These are phyloP conservation scores for Sebastes hubbsi DNA, from an alignment of 2,797 vertebrate species.

Conservation along the genomic window DNA sequence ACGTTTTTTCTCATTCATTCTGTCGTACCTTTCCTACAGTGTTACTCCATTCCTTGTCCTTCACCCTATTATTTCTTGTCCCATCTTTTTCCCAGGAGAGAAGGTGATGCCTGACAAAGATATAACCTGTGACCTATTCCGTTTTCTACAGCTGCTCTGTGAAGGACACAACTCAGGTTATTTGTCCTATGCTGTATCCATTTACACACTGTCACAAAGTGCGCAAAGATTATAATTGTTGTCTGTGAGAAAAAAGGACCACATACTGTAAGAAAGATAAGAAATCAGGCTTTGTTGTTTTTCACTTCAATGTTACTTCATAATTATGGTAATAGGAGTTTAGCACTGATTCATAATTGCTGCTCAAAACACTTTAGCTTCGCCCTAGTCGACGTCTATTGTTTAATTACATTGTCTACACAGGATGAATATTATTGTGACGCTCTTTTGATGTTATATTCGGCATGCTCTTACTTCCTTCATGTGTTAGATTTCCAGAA, in stretches of 20 bases:
- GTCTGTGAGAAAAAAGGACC: not conserved
- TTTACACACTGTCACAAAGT: not conserved
- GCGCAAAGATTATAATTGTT: not conserved
- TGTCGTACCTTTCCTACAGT: not conserved
- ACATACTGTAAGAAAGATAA: not conserved
- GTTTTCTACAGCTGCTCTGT: slow-evolving; percentile 95
- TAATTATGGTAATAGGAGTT: not conserved
- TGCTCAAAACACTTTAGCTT: not conserved
- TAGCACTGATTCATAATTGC: not conserved
- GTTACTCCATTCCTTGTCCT: slow-evolving; percentile 57
- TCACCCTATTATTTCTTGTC: slow-evolving; percentile 58
- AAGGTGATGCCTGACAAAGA: slow-evolving; percentile 94
- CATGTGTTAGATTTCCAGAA: slow-evolving; percentile 90
- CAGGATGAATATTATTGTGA: not conserved
- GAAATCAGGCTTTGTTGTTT: not conserved
- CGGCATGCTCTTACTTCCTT: not conserved
- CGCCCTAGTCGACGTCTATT: not conserved
- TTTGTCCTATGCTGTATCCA: slow-evolving; percentile 22
- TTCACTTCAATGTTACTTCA: not conserved
- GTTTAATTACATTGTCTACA: not conserved
- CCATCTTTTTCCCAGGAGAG: slow-evolving; percentile 81
- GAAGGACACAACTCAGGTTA: slow-evolving; percentile 97
- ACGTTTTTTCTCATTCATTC: not conserved
- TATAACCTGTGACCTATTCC: slow-evolving; percentile 94
- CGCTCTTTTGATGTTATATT: not conserved